These are phyloP conservation scores for Corynorhinus townsendii DNA, from an alignment of 2,113 vertebrate species.

Conservation along the genomic window DNA sequence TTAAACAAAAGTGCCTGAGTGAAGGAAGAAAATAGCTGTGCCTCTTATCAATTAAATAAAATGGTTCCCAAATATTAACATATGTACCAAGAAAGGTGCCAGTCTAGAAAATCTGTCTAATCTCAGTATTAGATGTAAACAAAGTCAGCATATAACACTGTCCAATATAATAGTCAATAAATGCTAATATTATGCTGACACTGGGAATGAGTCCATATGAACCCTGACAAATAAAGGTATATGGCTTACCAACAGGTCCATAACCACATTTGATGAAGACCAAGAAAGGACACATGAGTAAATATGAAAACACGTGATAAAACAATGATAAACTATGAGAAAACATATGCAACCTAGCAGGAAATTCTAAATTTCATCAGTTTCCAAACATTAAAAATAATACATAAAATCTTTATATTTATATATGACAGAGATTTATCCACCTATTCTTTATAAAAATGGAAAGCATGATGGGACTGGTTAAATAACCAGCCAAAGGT, in stretches of 20 bases:
- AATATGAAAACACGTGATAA: not conserved
- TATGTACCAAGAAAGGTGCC: not conserved
- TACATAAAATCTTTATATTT: not conserved
- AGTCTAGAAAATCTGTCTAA: constrained; percentile 18
- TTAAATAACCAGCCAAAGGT: not conserved
- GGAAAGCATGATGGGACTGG: not conserved
- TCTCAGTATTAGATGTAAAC: constrained; percentile 5
- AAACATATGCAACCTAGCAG: not conserved
- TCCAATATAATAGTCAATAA: not conserved
- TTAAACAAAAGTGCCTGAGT: not conserved
- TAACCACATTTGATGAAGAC: not conserved
- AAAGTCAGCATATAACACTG: not conserved
- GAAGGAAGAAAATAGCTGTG: not conserved
- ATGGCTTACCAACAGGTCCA: not conserved
- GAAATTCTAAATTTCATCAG: not conserved
- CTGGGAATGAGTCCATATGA: not conserved
- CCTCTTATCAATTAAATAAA: not conserved
- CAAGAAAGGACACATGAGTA: not conserved
- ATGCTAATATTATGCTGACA: not conserved
- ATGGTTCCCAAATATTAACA: not conserved
- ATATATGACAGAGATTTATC: not conserved
- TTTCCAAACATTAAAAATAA: not conserved
- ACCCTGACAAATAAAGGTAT: not conserved
- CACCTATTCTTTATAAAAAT: constrained; percentile 4
- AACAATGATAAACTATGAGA: not conserved